A percentile compares a stretch with the other conserved stretches of the same genome.
phyloP scores from a whole-genome alignment of 2,888 invertebrate genomes.

The Onchidella celtica region DNA sequence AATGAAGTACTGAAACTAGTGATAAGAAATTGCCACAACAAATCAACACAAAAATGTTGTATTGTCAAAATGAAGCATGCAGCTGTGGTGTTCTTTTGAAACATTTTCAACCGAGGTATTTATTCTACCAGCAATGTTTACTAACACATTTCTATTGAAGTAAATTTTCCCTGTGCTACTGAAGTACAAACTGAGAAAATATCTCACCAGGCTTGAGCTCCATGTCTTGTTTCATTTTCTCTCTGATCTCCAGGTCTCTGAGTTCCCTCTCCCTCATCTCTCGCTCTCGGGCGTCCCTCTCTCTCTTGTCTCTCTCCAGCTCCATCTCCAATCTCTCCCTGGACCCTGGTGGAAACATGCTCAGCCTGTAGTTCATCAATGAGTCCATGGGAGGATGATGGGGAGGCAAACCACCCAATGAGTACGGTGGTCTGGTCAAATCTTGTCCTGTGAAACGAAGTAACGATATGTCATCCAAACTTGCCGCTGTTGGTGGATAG shows the following conservation, averaged over 20 bases:
- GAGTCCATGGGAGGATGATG: conserved; percentile 88
- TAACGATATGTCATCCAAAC: conserved; percentile 38
- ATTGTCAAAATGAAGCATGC: too few species aligned
- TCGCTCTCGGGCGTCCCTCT: conserved; percentile 77
- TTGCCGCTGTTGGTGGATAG: conserved; percentile 16
- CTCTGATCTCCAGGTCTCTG: conserved; percentile 87
- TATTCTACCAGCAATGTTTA: too few species aligned
- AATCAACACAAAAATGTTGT: too few species aligned
- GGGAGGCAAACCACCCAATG: conserved; percentile 78
- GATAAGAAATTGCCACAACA: too few species aligned
- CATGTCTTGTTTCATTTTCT: conserved; percentile 91
- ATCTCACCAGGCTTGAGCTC: conserved; percentile 83
- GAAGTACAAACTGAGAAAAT: background rate
- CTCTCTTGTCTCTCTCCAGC: conserved; percentile 88
- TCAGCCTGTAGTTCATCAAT: conserved; percentile 88
- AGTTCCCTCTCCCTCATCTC: conserved; percentile 82
- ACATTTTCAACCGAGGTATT: too few species aligned
- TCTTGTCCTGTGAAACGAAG: conserved; percentile 63
- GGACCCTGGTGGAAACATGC: conserved; percentile 87
- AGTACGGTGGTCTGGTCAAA: conserved; percentile 60
- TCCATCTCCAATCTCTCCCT: conserved; percentile 83
- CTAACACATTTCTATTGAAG: too few species aligned
- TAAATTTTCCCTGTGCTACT: too few species aligned
- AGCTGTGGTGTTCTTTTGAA: too few species aligned
- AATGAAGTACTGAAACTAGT: background rate